Conservation (phyloP, 2,888 invertebrate species). For the Fragum sueziense region DNA sequence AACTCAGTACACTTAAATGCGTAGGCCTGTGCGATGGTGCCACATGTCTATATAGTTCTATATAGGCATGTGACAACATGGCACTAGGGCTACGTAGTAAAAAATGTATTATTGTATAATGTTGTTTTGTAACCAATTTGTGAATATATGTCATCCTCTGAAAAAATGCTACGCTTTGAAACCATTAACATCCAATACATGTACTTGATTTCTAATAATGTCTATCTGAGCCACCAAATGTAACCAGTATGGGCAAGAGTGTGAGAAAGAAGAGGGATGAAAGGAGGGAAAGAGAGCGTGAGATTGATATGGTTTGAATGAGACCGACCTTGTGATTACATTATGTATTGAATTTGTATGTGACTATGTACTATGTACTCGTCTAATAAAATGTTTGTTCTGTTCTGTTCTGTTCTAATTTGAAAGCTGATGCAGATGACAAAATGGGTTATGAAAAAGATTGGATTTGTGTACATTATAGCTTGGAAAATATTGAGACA, state of each 20-base stretch:
- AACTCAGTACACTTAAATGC: neutral
- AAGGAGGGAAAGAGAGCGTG: neutral
- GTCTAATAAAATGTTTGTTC: neutral
- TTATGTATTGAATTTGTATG: neutral
- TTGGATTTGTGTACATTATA: too few species aligned
- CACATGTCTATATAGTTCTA: neutral
- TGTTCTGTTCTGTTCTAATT: conserved; percentile 14
- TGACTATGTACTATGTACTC: conserved; percentile 6
- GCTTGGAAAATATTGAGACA: too few species aligned
- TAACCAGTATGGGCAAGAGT: neutral
- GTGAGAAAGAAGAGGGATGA: neutral
- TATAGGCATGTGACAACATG: too few species aligned
- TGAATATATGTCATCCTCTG: neutral
- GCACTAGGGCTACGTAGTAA: too few species aligned
- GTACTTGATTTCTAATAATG: neutral
- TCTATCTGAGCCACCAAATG: too few species aligned
- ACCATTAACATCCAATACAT: neutral
- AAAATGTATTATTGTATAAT: neutral
- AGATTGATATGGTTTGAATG: too few species aligned
- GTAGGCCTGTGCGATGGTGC: too few species aligned
- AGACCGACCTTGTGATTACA: neutral
- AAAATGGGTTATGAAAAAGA: too few species aligned
- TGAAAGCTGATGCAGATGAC: too few species aligned
- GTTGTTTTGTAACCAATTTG: neutral
- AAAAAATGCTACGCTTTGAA: neutral